A percentile compares a stretch with the other conserved stretches of the same genome.
These are phyloP conservation scores for Ctenopoma multispine DNA, from an alignment of 2,797 vertebrate species.

Conservation along the genomic window DNA sequence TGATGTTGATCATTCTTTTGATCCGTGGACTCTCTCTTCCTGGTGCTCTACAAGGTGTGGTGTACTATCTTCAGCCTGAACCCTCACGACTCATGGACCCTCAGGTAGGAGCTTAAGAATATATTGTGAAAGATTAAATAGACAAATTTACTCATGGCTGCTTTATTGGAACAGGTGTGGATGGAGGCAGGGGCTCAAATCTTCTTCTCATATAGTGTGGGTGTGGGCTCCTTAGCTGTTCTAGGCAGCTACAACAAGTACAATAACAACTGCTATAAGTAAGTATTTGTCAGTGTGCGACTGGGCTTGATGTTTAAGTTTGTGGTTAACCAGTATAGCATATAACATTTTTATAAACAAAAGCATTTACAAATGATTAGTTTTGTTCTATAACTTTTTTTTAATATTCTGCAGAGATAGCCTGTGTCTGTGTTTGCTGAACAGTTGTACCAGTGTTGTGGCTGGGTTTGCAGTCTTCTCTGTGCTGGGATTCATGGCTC, in stretches of 20 bases:
- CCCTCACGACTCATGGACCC: constrained; percentile 75
- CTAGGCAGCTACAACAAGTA: constrained; percentile 83
- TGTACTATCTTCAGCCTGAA: constrained; percentile 83
- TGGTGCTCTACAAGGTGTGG: constrained; percentile 80
- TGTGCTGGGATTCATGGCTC: constrained; percentile 86
- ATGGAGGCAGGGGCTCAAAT: constrained; percentile 84
- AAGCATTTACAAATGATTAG: background rate
- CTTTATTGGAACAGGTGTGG: constrained; percentile 79
- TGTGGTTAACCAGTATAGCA: background rate
- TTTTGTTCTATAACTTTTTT: background rate
- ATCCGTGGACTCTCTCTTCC: constrained; percentile 83
- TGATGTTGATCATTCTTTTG: constrained; percentile 81
- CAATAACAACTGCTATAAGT: constrained; percentile 86
- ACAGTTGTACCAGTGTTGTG: constrained; percentile 82
- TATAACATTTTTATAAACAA: too few species aligned
- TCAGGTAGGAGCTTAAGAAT: constrained; percentile 65
- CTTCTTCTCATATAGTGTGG: constrained; percentile 83
- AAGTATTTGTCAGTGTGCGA: background rate
- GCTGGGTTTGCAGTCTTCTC: constrained; percentile 87
- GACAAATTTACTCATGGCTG: background rate
- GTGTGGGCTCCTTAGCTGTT: constrained; percentile 74
- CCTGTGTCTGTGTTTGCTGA: constrained; percentile 81
- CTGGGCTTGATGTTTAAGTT: background rate
- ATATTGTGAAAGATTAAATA: background rate
- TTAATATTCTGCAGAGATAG: constrained; percentile 76